Conservation (phyloP, 2,797 vertebrate species). For the Microhierax caerulescens region DNA sequence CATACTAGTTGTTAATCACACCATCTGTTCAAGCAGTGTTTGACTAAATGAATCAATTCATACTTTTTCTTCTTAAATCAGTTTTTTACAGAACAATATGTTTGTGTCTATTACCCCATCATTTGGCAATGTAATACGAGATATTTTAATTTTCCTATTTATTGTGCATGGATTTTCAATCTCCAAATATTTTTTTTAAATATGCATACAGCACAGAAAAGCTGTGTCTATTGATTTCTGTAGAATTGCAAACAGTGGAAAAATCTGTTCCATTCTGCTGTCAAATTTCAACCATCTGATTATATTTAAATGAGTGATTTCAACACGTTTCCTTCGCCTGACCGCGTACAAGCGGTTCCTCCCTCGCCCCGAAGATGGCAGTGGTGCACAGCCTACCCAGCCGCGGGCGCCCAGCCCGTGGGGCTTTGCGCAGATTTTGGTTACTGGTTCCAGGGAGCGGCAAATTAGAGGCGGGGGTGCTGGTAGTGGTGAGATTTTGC, state of each 20-base stretch:
- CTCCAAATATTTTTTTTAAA: conserved; percentile 78
- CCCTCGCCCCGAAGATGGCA: conserved; percentile 77
- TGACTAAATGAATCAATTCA: conserved; percentile 77
- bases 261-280: conserved; percentile 81
- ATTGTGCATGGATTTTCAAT: conserved; percentile 78
- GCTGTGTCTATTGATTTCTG: conserved; percentile 78
- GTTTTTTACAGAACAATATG: conserved; percentile 79
- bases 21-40: conserved; percentile 79
- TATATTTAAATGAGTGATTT: conserved; percentile 77
- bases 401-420: not conserved
- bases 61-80: conserved; percentile 76
- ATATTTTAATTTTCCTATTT: conserved; percentile 82
- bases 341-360: conserved; percentile 59
- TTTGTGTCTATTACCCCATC: conserved; percentile 80
- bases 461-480: not conserved
- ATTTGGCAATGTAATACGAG: conserved; percentile 79
- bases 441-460: not conserved
- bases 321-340: conserved; percentile 65
- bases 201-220: conserved; percentile 75
- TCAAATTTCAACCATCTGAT: conserved; percentile 80
- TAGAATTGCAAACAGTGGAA: conserved; percentile 77
- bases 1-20: conserved; percentile 81
- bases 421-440: not conserved
- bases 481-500: not conserved
- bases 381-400: conserved; percentile 67